Percentiles rank a stretch among this genome's conserved stretches.
Evolutionary conservation across 1,140 invertebrate species (phyloP).

Genomic region (Pseudobourletiella spinata): DNA sequence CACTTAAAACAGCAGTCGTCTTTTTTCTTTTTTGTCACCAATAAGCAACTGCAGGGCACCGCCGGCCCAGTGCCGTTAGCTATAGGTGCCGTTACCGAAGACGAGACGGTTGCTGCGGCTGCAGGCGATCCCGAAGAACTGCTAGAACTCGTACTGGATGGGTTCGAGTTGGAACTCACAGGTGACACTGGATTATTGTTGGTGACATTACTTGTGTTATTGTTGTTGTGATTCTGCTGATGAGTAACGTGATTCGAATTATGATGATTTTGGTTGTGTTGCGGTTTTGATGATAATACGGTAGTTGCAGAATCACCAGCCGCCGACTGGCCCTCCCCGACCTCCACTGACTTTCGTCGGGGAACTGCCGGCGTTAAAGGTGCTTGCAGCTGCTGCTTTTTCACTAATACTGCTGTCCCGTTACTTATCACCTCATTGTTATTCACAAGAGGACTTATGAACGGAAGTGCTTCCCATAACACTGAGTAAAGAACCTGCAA

Average conservation of each 20-base stretch:
- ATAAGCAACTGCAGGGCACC: slow-evolving; percentile 6
- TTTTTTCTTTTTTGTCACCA: slow-evolving; percentile 41
- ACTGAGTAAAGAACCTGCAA: slow-evolving; percentile 28
- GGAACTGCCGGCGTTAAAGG: slow-evolving; percentile 16
- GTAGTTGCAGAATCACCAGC: neutral
- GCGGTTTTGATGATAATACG: neutral
- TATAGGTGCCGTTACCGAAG: neutral
- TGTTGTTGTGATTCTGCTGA: slow-evolving; percentile 25
- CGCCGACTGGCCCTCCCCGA: slow-evolving; percentile 7
- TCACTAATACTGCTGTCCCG: slow-evolving; percentile 33
- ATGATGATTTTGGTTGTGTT: slow-evolving; percentile 8
- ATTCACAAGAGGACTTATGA: slow-evolving; percentile 27
- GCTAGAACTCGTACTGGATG: slow-evolving; percentile 5
- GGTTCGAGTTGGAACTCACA: too few species aligned
- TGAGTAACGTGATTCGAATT: slow-evolving; percentile 26
- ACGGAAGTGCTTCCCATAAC: slow-evolving; percentile 35
- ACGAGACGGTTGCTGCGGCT: neutral
- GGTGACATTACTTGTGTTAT: slow-evolving; percentile 18
- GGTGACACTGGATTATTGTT: slow-evolving; percentile 8
- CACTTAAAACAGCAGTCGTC: slow-evolving; percentile 54
- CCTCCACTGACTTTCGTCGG: slow-evolving; percentile 31
- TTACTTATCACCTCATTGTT: slow-evolving; percentile 34
- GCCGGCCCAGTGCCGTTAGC: neutral
- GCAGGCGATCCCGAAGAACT: neutral
- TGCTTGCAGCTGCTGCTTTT: slow-evolving; percentile 17